Percentiles rank a stretch among this genome's conserved stretches.
Evolutionary conservation across 1,140 invertebrate species (phyloP).

Genomic region (Lepidurus arcticus): DNA sequence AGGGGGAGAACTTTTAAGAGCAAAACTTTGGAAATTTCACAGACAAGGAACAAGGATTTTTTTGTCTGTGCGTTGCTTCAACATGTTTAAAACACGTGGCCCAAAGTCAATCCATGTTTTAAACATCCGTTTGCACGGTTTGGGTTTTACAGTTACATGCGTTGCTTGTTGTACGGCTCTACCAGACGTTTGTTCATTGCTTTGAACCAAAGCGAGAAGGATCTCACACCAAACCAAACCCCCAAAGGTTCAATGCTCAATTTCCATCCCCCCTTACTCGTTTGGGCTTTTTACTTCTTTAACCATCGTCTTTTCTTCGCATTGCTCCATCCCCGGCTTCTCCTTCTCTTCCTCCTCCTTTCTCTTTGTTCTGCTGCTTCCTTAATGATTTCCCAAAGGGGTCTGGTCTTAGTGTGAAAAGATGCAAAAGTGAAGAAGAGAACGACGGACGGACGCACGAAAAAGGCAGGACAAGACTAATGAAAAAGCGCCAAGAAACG

Average conservation of each 20-base stretch:
- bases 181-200: not conserved
- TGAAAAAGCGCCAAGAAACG: not conserved
- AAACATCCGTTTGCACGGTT: not conserved
- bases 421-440: not conserved
- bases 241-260: conserved; percentile 4
- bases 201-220: not conserved
- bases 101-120: not conserved
- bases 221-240: not conserved
- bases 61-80: not conserved
- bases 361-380: not conserved
- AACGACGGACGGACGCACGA: not conserved
- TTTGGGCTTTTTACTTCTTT: no score
- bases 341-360: not conserved
- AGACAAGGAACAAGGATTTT: not conserved
- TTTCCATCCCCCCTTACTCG: not conserved
- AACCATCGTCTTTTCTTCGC: no score
- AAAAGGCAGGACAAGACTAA: not conserved
- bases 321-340: no score
- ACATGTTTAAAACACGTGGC: conserved; percentile 13
- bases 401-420: not conserved
- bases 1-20: no score
- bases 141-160: not conserved
- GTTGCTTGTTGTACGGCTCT: not conserved
- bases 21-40: no score
- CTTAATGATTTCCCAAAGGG: not conserved